Base-by-base conservation (phyloP, 2,888 invertebrate species). In the Schizaphis graminum region DNA sequence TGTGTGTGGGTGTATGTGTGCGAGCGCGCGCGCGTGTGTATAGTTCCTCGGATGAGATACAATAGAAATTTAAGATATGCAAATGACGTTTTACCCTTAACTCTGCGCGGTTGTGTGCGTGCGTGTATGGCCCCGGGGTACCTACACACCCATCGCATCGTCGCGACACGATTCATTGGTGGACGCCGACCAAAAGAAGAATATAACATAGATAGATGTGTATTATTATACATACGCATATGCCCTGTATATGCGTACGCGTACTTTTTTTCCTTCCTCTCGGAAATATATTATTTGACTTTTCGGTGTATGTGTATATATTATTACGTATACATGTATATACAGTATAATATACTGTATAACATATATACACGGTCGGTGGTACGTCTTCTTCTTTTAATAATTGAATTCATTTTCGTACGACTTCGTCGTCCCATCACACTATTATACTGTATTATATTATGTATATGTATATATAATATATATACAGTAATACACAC, bases 31-130 rank as follows among this genome's bases (percentile, higher is more conserved):
- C 28, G 53, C 13, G 67, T 67, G 77, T 77, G 35, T 77, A 13
- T 35, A 77, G 77, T 44, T 53, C 44, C 57, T 61, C 86, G 92
- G 92, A 90, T 90, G 93, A 67, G 92, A 90, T 94, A 94, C 94
- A 94, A 94, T 94, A 86, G 94, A 94, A 94, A 94, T 94, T 87
- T 91, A 91, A 94, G 94, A 94, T 94, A 94, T 94, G 94, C 94
- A 94, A 94, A 94, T 94, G 94, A 94, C 94, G 91, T 93, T 93
- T 93, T 90, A 90, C 90, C 93, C 93, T 93, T 88, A 88, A 56
- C 35, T 57, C 85, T 67, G 24, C 11, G 89, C 26, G 41, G 41
- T 47, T n/a, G n/a, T 49, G n/a, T n/a, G 61, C 8, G 91, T 57
- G 89, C 26, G 41, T 21, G 35, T 16, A 3, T 53, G 26, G 56